Evolutionary conservation across 2,113 vertebrate species (phyloP).

Genomic region (Sitta europaea): DNA sequence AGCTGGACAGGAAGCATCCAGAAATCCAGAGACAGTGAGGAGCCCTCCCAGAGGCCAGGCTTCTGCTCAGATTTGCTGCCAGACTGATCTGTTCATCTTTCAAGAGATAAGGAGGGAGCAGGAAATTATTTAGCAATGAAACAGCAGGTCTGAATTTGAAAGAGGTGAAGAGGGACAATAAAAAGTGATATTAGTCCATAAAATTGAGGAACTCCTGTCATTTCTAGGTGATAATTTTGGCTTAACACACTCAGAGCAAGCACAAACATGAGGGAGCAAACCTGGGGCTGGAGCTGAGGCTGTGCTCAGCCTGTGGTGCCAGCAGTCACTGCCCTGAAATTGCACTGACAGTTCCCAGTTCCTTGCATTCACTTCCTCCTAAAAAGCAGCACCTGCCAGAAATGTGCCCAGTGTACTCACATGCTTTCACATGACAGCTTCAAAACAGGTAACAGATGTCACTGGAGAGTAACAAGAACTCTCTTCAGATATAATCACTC

Average conservation of each 20-base stretch:
- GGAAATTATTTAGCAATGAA: background rate
- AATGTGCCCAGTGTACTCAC: background rate
- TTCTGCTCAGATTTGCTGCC: background rate
- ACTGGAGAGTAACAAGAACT: background rate
- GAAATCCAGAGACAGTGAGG: background rate
- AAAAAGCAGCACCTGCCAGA: slow-evolving; percentile 14
- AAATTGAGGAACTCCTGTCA: background rate
- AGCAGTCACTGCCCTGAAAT: background rate
- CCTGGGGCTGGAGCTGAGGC: background rate
- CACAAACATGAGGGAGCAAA: fast-evolving
- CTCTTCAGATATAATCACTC: background rate
- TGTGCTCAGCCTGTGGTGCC: background rate
- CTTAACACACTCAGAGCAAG: background rate
- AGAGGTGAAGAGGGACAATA: background rate
- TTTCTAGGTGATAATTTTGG: background rate
- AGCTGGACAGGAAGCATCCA: background rate
- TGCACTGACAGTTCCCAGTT: background rate
- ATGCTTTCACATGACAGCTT: background rate
- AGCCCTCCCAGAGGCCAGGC: background rate
- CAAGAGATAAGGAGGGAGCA: background rate
- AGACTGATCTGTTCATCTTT: background rate
- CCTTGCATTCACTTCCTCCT: slow-evolving; percentile 6
- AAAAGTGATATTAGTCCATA: background rate
- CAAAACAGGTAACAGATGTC: background rate
- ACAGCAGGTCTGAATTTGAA: background rate